phyloP scores from a whole-genome alignment of 2,888 invertebrate species.

The Epistrophe grossulariae region DNA sequence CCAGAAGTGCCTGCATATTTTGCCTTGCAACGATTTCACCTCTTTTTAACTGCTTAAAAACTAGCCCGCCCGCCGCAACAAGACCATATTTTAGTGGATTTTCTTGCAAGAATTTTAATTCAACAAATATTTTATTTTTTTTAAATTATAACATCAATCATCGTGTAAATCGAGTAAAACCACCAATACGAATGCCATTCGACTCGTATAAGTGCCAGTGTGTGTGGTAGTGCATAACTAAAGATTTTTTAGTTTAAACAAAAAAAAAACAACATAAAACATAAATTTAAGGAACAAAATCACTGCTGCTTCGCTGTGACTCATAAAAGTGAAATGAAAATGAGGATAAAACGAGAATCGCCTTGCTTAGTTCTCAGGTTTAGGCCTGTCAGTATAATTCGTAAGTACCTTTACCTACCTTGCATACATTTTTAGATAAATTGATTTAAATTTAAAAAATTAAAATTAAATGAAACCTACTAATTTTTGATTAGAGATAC shows the following conservation, averaged over 20 bases:
- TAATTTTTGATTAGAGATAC: slow-evolving; percentile 29
- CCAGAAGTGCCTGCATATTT: slow-evolving; percentile 73
- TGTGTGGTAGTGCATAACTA: slow-evolving; percentile 59
- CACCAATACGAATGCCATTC: slow-evolving; percentile 69
- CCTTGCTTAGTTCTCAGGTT: slow-evolving; percentile 87
- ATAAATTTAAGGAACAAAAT: slow-evolving; percentile 64
- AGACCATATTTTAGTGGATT: slow-evolving; percentile 54
- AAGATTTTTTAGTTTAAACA: slow-evolving; percentile 43
- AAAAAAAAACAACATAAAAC: slow-evolving; percentile 53
- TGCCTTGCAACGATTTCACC: slow-evolving; percentile 72
- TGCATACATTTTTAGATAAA: background rate
- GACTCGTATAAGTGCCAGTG: slow-evolving; percentile 70
- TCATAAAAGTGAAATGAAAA: slow-evolving; percentile 85
- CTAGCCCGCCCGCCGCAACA: slow-evolving; percentile 23
- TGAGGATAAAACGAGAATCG: slow-evolving; percentile 88
- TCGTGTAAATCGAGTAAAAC: slow-evolving; percentile 60
- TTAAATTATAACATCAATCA: slow-evolving; percentile 60
- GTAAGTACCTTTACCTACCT: slow-evolving; percentile 73
- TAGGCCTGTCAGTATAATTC: slow-evolving; percentile 84
- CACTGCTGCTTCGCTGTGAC: slow-evolving; percentile 79
- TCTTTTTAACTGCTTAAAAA: slow-evolving; percentile 17
- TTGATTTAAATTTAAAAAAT: slow-evolving; percentile 16
- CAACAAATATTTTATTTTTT: slow-evolving; percentile 27
- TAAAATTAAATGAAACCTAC: slow-evolving; percentile 25
- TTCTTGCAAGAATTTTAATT: slow-evolving; percentile 33